A percentile compares a stretch with the other conserved stretches of the same genome.
Evolutionary conservation across 2,113 vertebrate genomes (phyloP).

Genomic region (Varanus salvator): DNA sequence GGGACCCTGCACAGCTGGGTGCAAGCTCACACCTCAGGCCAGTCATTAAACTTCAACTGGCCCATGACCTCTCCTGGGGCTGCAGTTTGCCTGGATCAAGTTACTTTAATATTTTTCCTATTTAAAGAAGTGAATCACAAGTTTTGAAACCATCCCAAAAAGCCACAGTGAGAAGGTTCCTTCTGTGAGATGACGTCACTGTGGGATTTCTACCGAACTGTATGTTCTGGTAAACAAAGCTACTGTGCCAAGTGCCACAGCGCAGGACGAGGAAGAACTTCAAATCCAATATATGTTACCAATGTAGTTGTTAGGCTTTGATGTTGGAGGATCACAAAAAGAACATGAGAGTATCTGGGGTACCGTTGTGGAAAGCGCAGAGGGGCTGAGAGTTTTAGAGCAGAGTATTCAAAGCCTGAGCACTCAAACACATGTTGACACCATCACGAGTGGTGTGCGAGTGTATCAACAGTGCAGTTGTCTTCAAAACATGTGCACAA

Average conservation of each 20-base stretch:
- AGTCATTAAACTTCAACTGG: background rate
- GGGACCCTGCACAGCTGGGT: too few relatives aligned
- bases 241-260: slow-evolving; percentile 57
- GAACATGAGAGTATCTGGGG: slow-evolving; percentile 14
- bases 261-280: slow-evolving; percentile 29
- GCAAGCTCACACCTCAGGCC: background rate
- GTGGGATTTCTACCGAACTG: slow-evolving; percentile 68
- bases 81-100: slow-evolving; percentile 1
- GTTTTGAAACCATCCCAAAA: slow-evolving; percentile 64
- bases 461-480: background rate
- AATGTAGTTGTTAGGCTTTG: slow-evolving; percentile 12
- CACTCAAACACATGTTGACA: background rate
- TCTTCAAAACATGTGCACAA: background rate
- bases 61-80: background rate
- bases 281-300: slow-evolving; percentile 40
- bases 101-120: slow-evolving; percentile 49
- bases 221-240: slow-evolving; percentile 66
- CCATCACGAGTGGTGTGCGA: background rate
- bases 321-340: slow-evolving; percentile 12
- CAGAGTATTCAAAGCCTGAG: background rate
- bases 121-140: slow-evolving; percentile 29
- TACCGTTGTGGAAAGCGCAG: slow-evolving; percentile 26
- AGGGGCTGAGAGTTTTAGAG: background rate
- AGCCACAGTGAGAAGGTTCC: slow-evolving; percentile 48
- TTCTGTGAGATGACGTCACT: slow-evolving; percentile 66